phyloP scores from a whole-genome alignment of 2,888 invertebrate genomes.

The Muschampia plurimacula region DNA sequence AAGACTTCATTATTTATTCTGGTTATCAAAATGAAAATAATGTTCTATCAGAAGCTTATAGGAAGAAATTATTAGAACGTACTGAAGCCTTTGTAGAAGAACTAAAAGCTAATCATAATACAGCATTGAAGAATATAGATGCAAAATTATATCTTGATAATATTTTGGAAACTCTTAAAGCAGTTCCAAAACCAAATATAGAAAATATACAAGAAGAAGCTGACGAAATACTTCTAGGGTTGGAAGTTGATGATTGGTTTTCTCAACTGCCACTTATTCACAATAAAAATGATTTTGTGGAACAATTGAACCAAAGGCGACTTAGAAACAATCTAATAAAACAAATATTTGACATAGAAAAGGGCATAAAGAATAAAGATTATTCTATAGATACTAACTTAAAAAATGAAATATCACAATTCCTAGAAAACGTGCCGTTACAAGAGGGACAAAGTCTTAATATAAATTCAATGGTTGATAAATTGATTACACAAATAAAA shows the following conservation, averaged over 20 bases:
- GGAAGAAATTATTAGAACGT: slow-evolving; percentile 57
- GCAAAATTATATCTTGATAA: slow-evolving; percentile 52
- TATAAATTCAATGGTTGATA: slow-evolving; percentile 56
- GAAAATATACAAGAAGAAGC: slow-evolving; percentile 62
- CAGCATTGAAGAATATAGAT: slow-evolving; percentile 53
- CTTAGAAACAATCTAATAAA: slow-evolving; percentile 59
- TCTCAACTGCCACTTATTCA: slow-evolving; percentile 57
- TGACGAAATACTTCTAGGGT: slow-evolving; percentile 60
- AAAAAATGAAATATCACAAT: slow-evolving; percentile 55
- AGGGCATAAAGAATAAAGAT: slow-evolving; percentile 43
- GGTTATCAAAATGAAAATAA: slow-evolving; percentile 59
- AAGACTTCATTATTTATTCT: slow-evolving; percentile 59
- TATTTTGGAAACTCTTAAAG: slow-evolving; percentile 58
- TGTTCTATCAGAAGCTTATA: slow-evolving; percentile 58
- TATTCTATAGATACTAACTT: slow-evolving; percentile 49
- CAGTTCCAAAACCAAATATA: slow-evolving; percentile 62
- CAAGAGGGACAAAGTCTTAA: slow-evolving; percentile 51
- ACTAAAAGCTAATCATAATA: slow-evolving; percentile 54
- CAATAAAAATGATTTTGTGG: slow-evolving; percentile 47
- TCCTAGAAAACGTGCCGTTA: slow-evolving; percentile 53
- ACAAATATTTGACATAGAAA: slow-evolving; percentile 59
- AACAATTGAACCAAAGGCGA: slow-evolving; percentile 52
- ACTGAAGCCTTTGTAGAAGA: slow-evolving; percentile 55
- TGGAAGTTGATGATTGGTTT: slow-evolving; percentile 70
- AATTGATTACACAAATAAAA: slow-evolving; percentile 54